Conservation (phyloP, 2,797 vertebrate species). For the Eleutherodactylus coqui region DNA sequence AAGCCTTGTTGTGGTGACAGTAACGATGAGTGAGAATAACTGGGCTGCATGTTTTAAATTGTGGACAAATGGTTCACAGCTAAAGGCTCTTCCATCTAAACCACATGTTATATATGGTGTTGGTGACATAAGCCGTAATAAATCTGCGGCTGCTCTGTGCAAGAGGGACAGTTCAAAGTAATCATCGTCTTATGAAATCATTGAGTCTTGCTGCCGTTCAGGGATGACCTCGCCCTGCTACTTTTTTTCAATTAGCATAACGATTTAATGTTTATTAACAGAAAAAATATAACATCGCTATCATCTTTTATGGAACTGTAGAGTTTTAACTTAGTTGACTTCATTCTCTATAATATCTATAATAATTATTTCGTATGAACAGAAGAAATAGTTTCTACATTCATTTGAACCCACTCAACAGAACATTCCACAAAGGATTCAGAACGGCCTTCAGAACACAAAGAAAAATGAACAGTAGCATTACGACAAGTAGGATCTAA, state of each 20-base stretch:
- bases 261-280: neutral
- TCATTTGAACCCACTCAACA: neutral
- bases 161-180: neutral
- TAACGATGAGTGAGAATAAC: slow-evolving; percentile 16
- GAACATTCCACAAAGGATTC: neutral
- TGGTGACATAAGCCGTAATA: neutral
- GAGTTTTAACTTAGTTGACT: neutral
- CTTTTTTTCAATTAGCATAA: neutral
- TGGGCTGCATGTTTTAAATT: slow-evolving; percentile 15
- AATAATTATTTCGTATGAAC: neutral
- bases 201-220: neutral
- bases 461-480: neutral
- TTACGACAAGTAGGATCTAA: too few relatives aligned
- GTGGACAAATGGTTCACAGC: slow-evolving; percentile 25
- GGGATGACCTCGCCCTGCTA: neutral
- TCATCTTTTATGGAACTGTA: slow-evolving; percentile 5
- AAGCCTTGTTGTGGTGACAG: slow-evolving; percentile 9
- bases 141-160: neutral
- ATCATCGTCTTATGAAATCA: neutral
- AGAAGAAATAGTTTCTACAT: neutral
- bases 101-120: neutral
- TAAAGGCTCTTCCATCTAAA: neutral
- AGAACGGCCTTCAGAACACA: neutral
- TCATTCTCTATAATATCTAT: neutral
- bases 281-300: slow-evolving; percentile 13